These are phyloP conservation scores for Halictus ligatus DNA, from an alignment of 2,888 invertebrate species.

Conservation along the genomic window DNA sequence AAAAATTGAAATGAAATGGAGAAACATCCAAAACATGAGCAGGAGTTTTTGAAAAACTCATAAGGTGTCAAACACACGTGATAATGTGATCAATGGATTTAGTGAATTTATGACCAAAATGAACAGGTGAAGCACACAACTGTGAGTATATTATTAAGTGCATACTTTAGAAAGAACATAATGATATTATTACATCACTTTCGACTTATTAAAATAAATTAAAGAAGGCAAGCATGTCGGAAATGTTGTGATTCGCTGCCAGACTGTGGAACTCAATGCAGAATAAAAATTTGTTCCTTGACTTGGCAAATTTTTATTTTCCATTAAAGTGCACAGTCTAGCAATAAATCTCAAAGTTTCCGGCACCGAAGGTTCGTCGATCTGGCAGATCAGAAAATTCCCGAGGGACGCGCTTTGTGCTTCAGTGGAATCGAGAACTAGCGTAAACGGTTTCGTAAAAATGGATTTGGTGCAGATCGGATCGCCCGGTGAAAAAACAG, in stretches of 20 bases:
- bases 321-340: neutral
- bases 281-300: neutral
- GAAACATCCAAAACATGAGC: no score
- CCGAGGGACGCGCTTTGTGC: neutral
- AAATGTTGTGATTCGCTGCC: no score
- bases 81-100: no score
- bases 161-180: neutral
- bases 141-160: neutral
- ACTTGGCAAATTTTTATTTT: neutral
- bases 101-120: no score
- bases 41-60: no score
- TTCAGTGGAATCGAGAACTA: neutral
- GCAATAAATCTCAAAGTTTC: neutral
- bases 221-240: neutral
- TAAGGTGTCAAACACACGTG: no score
- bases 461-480: conserved; percentile 28
- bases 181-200: neutral
- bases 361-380: neutral
- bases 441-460: conserved; percentile 12
- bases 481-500: conserved; percentile 34
- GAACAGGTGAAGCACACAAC: neutral
- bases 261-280: no score
- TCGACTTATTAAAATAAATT: neutral
- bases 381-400: neutral
- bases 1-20: no score